Base-by-base conservation (phyloP, 1,140 invertebrate genomes). In the Leptoteleia sp. region DNA sequence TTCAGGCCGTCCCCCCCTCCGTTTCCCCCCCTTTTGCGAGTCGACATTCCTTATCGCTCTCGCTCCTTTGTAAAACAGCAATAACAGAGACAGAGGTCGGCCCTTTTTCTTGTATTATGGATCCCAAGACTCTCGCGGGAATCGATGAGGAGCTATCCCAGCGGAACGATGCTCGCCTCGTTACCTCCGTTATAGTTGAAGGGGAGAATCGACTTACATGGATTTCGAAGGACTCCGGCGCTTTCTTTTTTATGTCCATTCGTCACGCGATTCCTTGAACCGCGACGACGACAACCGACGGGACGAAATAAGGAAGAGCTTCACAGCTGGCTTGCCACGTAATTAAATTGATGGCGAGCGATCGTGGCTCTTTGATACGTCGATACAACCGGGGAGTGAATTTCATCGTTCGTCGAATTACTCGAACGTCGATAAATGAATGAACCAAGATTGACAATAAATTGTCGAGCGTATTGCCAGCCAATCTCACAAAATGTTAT, bases 121-220 rank as follows among this genome's bases (percentile, higher is more conserved):
- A 81, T 76, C 61, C 61, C 61, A 45, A 27, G 19, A 29, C 33
- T 79, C 73, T 76, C 72, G 52, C 65, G 62, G 72, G 73, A 50
- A 79, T 81, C 61, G 70, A 77, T 65, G 64, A 76, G 70, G 13
- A 77, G 65, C 65, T 54, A 68, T 80, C 71, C 72, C 62, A 62
- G 43, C 43, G 82, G 64, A 80, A 79, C 71, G 76, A 79, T 77
- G 76, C 76, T 81, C 80, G 78, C 68, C 79, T 82, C 80, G 76
- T 83, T 83, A 81, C 79, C 78, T 73, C 73, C 45, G 70, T 77
- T 73, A 75, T 81, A 82, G 76, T 77, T 45, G 72, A 80, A 76
- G 76, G 80, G 76, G 47, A 75, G 72, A 75, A 77, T 80, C 68
- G 68, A 70, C 73, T 80, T 76, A 81, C 71, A 79, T 81, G 76